Percentiles rank a stretch among this genome's conserved stretches.
Conservation (phyloP, 2,113 vertebrate genomes). For the Anolis carolinensis region DNA sequence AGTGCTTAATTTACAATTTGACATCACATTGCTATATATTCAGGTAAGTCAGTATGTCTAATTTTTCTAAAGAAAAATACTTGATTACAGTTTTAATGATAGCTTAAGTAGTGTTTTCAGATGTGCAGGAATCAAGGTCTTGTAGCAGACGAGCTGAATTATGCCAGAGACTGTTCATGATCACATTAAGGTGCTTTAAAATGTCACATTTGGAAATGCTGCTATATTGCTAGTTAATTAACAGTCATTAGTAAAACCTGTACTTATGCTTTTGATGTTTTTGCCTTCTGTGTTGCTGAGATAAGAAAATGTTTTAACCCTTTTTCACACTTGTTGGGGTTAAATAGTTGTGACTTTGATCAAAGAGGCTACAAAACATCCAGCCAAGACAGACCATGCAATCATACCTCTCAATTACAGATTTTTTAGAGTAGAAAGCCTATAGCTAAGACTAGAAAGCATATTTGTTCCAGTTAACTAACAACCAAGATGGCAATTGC, state of each 20-base stretch:
- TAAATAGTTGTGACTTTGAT: not conserved
- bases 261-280: constrained; percentile 56
- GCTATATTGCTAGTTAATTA: constrained; percentile 69
- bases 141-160: constrained; percentile 73
- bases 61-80: constrained; percentile 67
- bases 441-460: too few species aligned
- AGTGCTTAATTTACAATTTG: constrained; percentile 57
- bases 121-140: constrained; percentile 68
- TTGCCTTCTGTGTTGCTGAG: constrained; percentile 34
- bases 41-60: constrained; percentile 62
- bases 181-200: constrained; percentile 71
- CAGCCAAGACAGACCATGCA: not conserved
- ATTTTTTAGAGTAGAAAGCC: too few species aligned
- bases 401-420: too few species aligned
- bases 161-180: constrained; percentile 73
- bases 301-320: constrained; percentile 28
- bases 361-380: not conserved
- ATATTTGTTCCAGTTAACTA: too few species aligned
- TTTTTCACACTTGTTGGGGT: constrained; percentile 10
- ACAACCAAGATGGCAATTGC: too few species aligned
- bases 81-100: constrained; percentile 76
- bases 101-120: constrained; percentile 72
- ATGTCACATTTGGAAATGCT: constrained; percentile 72
- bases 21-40: constrained; percentile 46
- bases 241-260: constrained; percentile 69